phyloP scores from a whole-genome alignment of 2,797 vertebrate species.

The Valencia hispanica region DNA sequence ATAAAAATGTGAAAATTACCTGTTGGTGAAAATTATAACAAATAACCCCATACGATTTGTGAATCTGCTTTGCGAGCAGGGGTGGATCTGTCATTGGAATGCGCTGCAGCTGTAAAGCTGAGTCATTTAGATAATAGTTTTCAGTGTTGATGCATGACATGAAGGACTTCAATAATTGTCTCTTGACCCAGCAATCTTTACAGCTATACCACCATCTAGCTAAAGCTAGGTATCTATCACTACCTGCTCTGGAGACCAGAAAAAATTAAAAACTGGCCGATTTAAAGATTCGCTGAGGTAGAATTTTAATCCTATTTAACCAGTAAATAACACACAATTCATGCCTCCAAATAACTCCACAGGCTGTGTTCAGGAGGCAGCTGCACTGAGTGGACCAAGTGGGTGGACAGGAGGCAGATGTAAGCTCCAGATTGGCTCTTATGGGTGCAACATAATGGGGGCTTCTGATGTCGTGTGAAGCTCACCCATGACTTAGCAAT shows the following conservation, averaged over 20 bases:
- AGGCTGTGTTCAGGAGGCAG: neutral
- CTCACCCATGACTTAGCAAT: neutral
- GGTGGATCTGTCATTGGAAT: neutral
- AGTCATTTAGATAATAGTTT: neutral
- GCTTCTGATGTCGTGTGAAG: neutral
- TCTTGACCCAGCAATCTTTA: neutral
- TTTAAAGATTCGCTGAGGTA: neutral
- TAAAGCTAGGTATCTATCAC: neutral
- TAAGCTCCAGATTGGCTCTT: neutral
- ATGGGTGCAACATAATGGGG: neutral
- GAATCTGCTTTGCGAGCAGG: neutral
- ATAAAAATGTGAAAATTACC: neutral
- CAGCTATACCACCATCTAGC: neutral
- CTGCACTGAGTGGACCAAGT: neutral
- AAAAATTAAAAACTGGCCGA: neutral
- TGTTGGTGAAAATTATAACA: neutral
- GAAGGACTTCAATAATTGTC: neutral
- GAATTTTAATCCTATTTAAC: neutral
- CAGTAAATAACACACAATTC: conserved; percentile 1
- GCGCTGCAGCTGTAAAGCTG: neutral
- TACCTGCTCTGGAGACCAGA: neutral
- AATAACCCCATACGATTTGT: neutral
- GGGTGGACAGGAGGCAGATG: conserved; percentile 7
- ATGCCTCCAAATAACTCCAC: conserved; percentile 4
- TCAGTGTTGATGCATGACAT: neutral